Conservation (phyloP, 2,113 vertebrate species). For the Jacana jacana region DNA sequence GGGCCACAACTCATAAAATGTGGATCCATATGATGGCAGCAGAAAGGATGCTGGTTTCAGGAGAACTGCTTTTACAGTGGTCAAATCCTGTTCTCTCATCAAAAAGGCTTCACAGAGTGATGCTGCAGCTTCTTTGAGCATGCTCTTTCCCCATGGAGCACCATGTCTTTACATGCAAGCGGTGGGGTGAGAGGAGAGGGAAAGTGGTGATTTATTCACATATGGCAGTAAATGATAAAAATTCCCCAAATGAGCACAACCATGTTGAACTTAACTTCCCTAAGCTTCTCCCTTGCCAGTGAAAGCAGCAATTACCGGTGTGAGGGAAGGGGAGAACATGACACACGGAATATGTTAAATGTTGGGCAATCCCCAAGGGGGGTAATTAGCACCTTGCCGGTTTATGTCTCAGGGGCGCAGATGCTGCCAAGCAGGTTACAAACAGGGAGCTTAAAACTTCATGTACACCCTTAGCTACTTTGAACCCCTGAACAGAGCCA, state of each 20-base stretch:
- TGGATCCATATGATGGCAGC: not conserved
- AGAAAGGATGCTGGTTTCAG: not conserved
- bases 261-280: not conserved
- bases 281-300: not conserved
- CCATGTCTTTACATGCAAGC: not conserved
- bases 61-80: not conserved
- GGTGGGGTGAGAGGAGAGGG: not conserved
- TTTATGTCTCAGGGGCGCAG: not conserved
- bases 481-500: not conserved
- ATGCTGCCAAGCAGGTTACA: not conserved
- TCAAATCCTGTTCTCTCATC: not conserved
- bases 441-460: not conserved
- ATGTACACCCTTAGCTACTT: not conserved
- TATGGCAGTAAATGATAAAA: not conserved
- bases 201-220: not conserved
- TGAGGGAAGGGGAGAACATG: not conserved
- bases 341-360: not conserved
- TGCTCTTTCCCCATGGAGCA: not conserved
- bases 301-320: slow-evolving; percentile 35
- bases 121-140: not conserved
- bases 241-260: not conserved
- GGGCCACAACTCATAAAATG: not conserved
- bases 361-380: not conserved
- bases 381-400: slow-evolving; percentile 54
- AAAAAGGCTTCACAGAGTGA: not conserved